Evolutionary conservation across 2,888 invertebrate genomes (phyloP).

Genomic region (Polydrusus pterygomalis): DNA sequence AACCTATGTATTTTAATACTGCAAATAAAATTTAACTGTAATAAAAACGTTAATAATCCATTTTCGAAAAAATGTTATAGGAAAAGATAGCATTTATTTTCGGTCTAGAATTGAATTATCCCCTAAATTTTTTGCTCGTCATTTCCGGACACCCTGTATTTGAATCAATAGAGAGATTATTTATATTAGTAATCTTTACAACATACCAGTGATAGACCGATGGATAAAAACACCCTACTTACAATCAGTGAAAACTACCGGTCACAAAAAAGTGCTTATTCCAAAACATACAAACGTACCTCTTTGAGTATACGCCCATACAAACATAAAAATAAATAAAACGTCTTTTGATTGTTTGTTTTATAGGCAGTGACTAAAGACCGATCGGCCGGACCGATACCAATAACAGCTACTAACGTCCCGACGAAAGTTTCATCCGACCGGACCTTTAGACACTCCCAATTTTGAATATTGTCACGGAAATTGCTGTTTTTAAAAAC

Average conservation of each 20-base stretch:
- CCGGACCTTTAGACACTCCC: constrained; percentile 3
- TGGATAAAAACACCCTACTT: neutral
- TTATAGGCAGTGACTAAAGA: neutral
- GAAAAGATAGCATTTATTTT: too few relatives aligned
- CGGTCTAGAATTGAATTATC: too few relatives aligned
- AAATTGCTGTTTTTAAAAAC: constrained; percentile 9
- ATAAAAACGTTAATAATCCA: too few relatives aligned
- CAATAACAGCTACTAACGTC: neutral
- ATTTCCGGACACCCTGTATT: too few relatives aligned
- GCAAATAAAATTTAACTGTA: too few relatives aligned
- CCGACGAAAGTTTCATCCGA: neutral
- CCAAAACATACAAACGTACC: neutral
- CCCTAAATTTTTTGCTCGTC: too few relatives aligned
- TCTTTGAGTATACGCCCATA: too few relatives aligned
- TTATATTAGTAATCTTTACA: too few relatives aligned
- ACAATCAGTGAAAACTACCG: neutral
- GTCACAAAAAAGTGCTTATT: neutral
- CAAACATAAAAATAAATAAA: neutral
- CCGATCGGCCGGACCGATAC: neutral
- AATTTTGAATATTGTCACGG: constrained; percentile 12
- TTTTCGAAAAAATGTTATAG: too few relatives aligned
- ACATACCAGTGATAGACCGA: neutral
- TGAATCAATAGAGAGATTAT: too few relatives aligned
- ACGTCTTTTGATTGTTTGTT: neutral
- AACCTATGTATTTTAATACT: too few relatives aligned